Evolutionary conservation across 1,140 invertebrate species (phyloP).

Genomic region (Thaumetopoea pityocampa): DNA sequence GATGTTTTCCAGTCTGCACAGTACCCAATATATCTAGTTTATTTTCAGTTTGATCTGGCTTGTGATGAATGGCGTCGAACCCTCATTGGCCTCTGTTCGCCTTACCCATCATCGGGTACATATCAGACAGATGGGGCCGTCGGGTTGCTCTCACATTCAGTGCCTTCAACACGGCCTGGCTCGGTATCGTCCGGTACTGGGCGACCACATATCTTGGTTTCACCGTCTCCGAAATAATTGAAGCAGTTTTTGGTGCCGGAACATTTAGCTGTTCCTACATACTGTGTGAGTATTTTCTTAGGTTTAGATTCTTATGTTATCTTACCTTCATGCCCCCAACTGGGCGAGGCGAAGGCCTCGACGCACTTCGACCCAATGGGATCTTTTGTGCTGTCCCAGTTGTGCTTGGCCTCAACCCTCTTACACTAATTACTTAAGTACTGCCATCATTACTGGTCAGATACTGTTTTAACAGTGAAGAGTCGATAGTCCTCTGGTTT

Average conservation of each 20-base stretch:
- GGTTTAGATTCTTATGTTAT: neutral
- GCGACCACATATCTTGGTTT: slow-evolving; percentile 80
- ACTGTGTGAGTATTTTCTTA: slow-evolving; percentile 29
- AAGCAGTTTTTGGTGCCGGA: slow-evolving; percentile 35
- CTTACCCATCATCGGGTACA: slow-evolving; percentile 79
- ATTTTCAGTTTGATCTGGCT: slow-evolving; percentile 41
- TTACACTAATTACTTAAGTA: too few relatives aligned
- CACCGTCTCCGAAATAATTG: slow-evolving; percentile 71
- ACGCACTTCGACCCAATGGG: neutral
- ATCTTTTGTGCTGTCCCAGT: neutral
- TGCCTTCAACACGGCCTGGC: slow-evolving; percentile 73
- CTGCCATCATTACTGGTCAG: too few relatives aligned
- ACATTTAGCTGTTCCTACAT: slow-evolving; percentile 36
- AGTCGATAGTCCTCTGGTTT: too few relatives aligned
- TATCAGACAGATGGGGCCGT: slow-evolving; percentile 80
- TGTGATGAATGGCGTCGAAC: slow-evolving; percentile 50
- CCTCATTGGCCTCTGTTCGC: slow-evolving; percentile 55
- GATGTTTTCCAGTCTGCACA: too few relatives aligned
- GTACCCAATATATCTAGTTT: slow-evolving; percentile 4
- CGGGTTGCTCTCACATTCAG: slow-evolving; percentile 77
- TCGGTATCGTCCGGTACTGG: slow-evolving; percentile 79
- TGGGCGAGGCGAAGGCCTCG: neutral
- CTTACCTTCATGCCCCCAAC: neutral
- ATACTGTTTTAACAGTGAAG: too few relatives aligned
- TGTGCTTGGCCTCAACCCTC: too few relatives aligned